Conservation (phyloP, 2,888 invertebrate species). For the Pseudoips prasinana region DNA sequence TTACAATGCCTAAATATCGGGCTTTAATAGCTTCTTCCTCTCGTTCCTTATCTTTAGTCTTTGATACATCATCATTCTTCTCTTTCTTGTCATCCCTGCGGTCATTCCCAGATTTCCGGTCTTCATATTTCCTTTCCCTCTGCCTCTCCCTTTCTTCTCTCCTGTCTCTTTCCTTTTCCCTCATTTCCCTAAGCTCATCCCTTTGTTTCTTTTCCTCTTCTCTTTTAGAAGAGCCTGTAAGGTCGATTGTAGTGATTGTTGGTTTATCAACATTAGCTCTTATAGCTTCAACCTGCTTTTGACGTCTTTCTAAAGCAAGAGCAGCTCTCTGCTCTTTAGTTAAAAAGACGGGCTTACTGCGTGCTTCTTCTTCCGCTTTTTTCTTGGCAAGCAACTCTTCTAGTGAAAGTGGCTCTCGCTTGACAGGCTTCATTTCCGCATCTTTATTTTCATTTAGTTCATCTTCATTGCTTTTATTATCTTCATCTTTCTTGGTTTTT, state of each 20-base stretch:
- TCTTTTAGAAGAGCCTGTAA: slow-evolving; percentile 75
- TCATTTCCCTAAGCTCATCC: slow-evolving; percentile 49
- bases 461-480: slow-evolving; percentile 47
- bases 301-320: slow-evolving; percentile 93
- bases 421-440: slow-evolving; percentile 59
- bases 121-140: slow-evolving; percentile 74
- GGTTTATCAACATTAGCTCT: slow-evolving; percentile 84
- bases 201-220: slow-evolving; percentile 67
- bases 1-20: slow-evolving; percentile 95
- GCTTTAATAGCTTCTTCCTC: slow-evolving; percentile 98
- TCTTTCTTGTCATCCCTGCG: slow-evolving; percentile 73
- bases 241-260: slow-evolving; percentile 66
- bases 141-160: slow-evolving; percentile 84
- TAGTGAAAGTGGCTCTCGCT: slow-evolving; percentile 93
- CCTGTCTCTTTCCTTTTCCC: slow-evolving; percentile 70
- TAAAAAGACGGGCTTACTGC: slow-evolving; percentile 97
- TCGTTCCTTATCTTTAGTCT: slow-evolving; percentile 92
- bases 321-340: slow-evolving; percentile 97
- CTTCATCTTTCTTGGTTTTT: slow-evolving; percentile 59
- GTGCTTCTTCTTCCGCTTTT: slow-evolving; percentile 96
- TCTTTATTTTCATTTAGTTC: slow-evolving; percentile 56
- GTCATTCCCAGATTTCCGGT: slow-evolving; percentile 73
- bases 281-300: slow-evolving; percentile 93
- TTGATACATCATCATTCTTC: slow-evolving; percentile 75
- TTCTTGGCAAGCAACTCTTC: slow-evolving; percentile 98